Evolutionary conservation across 2,888 invertebrate species (phyloP).

Genomic region (Pheosia gnoma): DNA sequence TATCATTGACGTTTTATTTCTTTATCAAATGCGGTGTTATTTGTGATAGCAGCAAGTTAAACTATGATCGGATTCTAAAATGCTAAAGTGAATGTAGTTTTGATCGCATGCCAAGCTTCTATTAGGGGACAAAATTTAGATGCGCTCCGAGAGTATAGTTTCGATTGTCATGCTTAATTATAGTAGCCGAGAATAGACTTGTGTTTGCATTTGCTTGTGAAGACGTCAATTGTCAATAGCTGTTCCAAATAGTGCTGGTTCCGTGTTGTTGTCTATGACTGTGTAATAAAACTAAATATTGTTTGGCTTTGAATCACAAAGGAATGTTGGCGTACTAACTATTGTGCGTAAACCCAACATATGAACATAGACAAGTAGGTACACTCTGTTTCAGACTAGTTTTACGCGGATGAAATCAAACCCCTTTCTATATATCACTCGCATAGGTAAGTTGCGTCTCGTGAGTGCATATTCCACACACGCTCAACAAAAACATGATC

Average conservation of each 20-base stretch:
- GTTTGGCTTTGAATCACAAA: too few species aligned
- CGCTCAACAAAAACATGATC: too few species aligned
- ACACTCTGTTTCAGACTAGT: too few species aligned
- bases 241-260: not conserved
- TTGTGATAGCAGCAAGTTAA: slow-evolving; percentile 5
- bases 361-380: too few species aligned
- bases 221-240: slow-evolving; percentile 8
- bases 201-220: slow-evolving; percentile 21
- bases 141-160: slow-evolving; percentile 53
- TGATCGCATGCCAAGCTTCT: slow-evolving; percentile 62
- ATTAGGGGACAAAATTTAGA: slow-evolving; percentile 58
- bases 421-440: too few species aligned
- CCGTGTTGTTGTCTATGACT: not conserved
- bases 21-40: slow-evolving; percentile 10
- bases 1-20: slow-evolving; percentile 26
- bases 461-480: too few species aligned
- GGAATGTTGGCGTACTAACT: too few species aligned
- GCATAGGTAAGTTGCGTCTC: too few species aligned
- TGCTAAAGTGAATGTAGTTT: slow-evolving; percentile 31
- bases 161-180: slow-evolving; percentile 42
- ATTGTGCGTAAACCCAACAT: too few species aligned
- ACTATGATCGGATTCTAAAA: slow-evolving; percentile 15
- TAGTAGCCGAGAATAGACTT: slow-evolving; percentile 27
- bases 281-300: not conserved
- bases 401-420: too few species aligned